Conservation (phyloP, 2,113 vertebrate species). For the Rhombomys opimus region DNA sequence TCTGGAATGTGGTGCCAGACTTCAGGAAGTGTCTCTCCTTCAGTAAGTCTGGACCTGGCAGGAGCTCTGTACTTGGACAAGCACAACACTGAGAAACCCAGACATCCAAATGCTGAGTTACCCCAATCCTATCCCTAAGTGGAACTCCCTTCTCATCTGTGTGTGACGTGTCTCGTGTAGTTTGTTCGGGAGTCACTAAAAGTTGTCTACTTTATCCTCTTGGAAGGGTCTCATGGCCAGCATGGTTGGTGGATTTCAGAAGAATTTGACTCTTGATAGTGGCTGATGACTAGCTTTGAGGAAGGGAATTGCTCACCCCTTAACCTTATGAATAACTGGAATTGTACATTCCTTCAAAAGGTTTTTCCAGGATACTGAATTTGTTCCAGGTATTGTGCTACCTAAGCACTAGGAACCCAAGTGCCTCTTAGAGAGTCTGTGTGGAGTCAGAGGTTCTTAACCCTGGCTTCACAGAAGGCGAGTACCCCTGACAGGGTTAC, state of each 20-base stretch:
- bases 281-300: slow-evolving; percentile 43
- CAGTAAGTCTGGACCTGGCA: neutral
- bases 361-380: neutral
- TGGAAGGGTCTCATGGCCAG: neutral
- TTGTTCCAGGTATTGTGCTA: neutral
- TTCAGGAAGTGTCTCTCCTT: slow-evolving; percentile 64
- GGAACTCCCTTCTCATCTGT: neutral
- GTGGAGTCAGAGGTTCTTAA: neutral
- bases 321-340: slow-evolving; percentile 8
- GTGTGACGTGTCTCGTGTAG: neutral
- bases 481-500: neutral
- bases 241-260: slow-evolving; percentile 17
- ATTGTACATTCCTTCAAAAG: slow-evolving; percentile 16
- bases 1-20: slow-evolving; percentile 55
- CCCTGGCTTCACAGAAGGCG: neutral
- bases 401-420: neutral
- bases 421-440: neutral
- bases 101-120: neutral
- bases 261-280: slow-evolving; percentile 33
- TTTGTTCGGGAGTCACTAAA: neutral
- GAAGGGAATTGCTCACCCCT: neutral
- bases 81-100: neutral
- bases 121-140: neutral
- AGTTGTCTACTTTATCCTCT: neutral
- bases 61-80: slow-evolving; percentile 36